These are phyloP conservation scores for Datnioides undecimradiatus DNA, from an alignment of 2,113 vertebrate genomes.

Conservation along the genomic window DNA sequence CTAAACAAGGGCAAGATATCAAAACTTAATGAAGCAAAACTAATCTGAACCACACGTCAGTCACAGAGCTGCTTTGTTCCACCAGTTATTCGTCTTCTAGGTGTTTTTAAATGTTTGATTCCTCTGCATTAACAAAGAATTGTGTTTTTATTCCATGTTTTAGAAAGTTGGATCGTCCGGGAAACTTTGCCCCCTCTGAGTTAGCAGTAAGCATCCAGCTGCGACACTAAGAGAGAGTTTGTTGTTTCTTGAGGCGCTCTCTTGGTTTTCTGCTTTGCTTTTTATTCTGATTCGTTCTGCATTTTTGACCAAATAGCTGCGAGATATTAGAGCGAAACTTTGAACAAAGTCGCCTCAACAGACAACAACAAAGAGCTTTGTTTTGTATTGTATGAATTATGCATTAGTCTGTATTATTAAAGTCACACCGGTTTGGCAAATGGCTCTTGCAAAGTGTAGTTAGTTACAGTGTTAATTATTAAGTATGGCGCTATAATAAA, in stretches of 20 bases:
- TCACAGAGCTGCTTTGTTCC: background rate
- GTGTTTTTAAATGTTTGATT: background rate
- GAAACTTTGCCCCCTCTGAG: background rate
- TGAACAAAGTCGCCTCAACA: conserved; percentile 6
- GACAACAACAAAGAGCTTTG: background rate
- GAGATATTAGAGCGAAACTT: background rate
- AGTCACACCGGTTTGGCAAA: background rate
- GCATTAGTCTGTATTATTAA: background rate
- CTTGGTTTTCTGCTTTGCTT: background rate
- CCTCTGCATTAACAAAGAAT: background rate
- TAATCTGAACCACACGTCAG: background rate
- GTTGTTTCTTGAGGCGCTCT: background rate
- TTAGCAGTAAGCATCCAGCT: background rate
- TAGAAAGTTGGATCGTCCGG: background rate
- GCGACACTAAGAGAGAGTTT: background rate
- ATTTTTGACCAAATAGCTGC: background rate
- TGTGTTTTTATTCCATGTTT: background rate
- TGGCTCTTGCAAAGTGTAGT: background rate
- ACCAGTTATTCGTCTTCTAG: background rate
- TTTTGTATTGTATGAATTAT: conserved; percentile 31
- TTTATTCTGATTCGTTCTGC: background rate
- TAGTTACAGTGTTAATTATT: background rate
- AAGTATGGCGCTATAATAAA: background rate
- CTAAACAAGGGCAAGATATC: background rate
- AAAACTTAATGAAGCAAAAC: background rate